These are phyloP conservation scores for Chymomyza procnemis DNA, from an alignment of 2,888 invertebrate genomes.

Conservation along the genomic window DNA sequence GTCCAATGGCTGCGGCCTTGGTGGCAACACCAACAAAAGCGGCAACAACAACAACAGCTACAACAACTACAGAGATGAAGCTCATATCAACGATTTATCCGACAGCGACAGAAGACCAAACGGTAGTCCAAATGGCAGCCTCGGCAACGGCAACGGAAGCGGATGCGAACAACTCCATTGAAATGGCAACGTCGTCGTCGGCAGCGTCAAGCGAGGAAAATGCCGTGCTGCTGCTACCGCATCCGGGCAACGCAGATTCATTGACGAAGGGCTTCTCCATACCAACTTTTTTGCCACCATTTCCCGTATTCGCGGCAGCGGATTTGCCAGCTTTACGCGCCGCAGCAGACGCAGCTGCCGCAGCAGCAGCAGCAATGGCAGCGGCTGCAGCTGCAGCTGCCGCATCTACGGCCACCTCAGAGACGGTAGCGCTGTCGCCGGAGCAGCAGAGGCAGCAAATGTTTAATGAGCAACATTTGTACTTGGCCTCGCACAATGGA, in stretches of 20 bases:
- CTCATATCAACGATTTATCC: conserved; percentile 64
- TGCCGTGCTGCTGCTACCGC: conserved; percentile 29
- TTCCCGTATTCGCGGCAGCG: conserved; percentile 73
- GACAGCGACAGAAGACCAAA: conserved; percentile 36
- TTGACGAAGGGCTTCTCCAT: conserved; percentile 76
- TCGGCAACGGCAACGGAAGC: conserved; percentile 39
- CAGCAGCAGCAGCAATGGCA: conserved; percentile 37
- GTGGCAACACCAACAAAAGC: conserved; percentile 16
- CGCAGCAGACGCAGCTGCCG: conserved; percentile 54
- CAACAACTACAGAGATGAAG: conserved; percentile 32
- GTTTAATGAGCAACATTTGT: conserved; percentile 72
- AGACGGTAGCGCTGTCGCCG: conserved; percentile 55
- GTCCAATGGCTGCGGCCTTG: conserved; percentile 31
- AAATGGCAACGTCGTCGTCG: neutral
- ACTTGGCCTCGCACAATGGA: conserved; percentile 63
- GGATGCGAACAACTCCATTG: conserved; percentile 65
- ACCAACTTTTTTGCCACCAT: conserved; percentile 75
- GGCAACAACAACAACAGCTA: conserved; percentile 12
- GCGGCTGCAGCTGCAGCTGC: conserved; percentile 45
- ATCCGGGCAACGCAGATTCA: conserved; percentile 65
- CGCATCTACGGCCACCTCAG: conserved; percentile 40
- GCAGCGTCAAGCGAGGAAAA: conserved; percentile 14
- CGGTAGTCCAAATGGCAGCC: conserved; percentile 18
- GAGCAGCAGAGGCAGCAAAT: conserved; percentile 64
- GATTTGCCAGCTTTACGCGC: conserved; percentile 71